Conservation (phyloP, 2,888 invertebrate genomes). For the Griposia aprilina region DNA sequence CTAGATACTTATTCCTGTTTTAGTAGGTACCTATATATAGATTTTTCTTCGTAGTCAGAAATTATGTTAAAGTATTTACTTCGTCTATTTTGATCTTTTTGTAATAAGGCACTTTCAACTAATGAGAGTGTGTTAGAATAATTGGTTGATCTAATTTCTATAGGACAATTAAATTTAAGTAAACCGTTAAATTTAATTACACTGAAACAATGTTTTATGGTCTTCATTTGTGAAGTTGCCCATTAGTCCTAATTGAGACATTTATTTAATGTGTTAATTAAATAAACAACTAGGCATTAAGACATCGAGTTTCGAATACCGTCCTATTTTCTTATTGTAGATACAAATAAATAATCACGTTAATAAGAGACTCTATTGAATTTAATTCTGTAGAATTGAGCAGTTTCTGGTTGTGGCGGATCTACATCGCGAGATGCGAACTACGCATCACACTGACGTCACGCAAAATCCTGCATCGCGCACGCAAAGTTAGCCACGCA, state of each 20-base stretch:
- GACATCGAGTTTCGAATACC: conserved; percentile 17
- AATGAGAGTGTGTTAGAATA: conserved; percentile 15
- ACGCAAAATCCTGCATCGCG: too few relatives aligned
- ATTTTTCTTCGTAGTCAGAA: neutral
- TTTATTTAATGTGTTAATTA: conserved; percentile 29
- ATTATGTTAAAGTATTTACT: neutral
- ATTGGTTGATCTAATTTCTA: conserved; percentile 6
- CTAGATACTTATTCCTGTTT: neutral
- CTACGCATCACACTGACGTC: too few relatives aligned
- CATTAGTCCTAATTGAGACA: conserved; percentile 34
- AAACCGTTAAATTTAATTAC: conserved; percentile 11
- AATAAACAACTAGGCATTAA: conserved; percentile 2
- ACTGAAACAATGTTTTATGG: conserved; percentile 21
- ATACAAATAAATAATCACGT: neutral
- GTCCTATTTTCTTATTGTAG: conserved; percentile 19
- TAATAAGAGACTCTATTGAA: neutral
- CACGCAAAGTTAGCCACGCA: too few relatives aligned
- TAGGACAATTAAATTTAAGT: neutral
- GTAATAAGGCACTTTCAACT: neutral
- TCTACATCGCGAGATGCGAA: too few relatives aligned
- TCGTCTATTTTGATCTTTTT: neutral
- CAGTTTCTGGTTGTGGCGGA: too few relatives aligned
- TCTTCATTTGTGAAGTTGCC: conserved; percentile 11
- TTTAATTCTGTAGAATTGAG: neutral
- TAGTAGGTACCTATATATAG: neutral